Evolutionary conservation across 2,797 vertebrate species (phyloP), one percentile per base, ranked within the genome.

Genomic region (Otolemur crassicaudatus): DNA sequence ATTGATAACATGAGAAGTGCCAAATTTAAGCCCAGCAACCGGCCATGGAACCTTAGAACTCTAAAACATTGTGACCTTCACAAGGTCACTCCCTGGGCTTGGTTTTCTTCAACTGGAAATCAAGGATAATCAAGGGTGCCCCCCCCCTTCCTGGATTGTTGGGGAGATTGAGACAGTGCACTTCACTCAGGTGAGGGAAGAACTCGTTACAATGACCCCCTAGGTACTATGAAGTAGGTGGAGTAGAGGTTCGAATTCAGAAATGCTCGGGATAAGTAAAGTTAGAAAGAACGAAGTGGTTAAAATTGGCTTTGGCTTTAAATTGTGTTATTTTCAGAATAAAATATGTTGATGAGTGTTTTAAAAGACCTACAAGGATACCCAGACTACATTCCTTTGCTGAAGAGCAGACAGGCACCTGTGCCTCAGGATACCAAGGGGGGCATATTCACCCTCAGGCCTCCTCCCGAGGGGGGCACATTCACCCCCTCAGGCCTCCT

Each of bases 221-320:
- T 65, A 27, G 43, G 63, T 61, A 43, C 6, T 43, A 2, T 46
- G 53, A 95, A 75, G 73, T 31, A 19, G 46, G 46, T 31, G 60
- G 31, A 43, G 31, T 25, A 76, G 49, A 40, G 67, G 76, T 73
- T 83, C 56, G 69, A 94, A 61, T 49, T 34, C 27, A 93, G 56
- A 63, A 31, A 20, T 19, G 6, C 20, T 19, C 40, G 79, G n/a
- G 43, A 16, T 56, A 40, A 37, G 61, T 20, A 16, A 40, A 49
- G 56, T 49, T 37, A 58, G 84, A 83, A 60, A 25, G 20, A 81
- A 5, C 58, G 65, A 58, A 72, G 79, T 89, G 46, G 23, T 46
- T 80, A 88, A 96, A 81, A 49, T 40, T 12, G 14, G 76, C 63
- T 96, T 97, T 83, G 20, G 70, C 70, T 89, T 96, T 75, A 69